Conservation (phyloP, 2,797 vertebrate species). For the Nyctalus aviator region DNA sequence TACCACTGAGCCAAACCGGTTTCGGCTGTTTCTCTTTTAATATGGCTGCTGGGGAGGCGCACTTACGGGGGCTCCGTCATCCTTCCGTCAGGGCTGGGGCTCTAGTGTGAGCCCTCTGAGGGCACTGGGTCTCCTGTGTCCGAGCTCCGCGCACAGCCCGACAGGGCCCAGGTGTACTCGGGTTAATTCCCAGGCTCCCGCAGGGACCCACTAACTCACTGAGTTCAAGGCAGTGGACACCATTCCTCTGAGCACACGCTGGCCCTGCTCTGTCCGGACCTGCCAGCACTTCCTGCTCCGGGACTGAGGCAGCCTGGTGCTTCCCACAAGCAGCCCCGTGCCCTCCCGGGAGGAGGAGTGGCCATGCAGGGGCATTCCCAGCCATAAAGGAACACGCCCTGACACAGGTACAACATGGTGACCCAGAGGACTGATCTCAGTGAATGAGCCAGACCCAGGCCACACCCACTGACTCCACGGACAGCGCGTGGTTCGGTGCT, state of each 20-base stretch:
- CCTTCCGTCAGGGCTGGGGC: too few species aligned
- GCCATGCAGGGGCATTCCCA: accelerated
- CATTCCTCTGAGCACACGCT: accelerated
- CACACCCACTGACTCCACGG: background rate
- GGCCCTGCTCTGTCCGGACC: background rate
- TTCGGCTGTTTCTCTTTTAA: too few species aligned
- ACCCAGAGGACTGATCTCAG: background rate
- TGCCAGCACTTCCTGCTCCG: background rate
- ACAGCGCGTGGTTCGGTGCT: too few species aligned
- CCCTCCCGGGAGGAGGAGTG: accelerated
- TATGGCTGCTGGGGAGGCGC: background rate
- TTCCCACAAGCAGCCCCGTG: background rate
- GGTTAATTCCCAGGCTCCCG: background rate
- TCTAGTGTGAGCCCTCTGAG: too few species aligned
- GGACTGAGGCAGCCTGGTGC: background rate
- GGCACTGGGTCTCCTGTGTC: too few species aligned
- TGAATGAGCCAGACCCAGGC: background rate
- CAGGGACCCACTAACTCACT: background rate
- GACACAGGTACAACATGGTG: too few species aligned
- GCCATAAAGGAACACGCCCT: background rate
- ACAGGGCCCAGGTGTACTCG: background rate
- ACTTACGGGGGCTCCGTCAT: background rate
- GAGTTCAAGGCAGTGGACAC: too few species aligned
- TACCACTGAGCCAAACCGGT: too few species aligned
- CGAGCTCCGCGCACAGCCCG: accelerated